These are phyloP conservation scores for Drosophila serrata DNA, from an alignment of 1,140 invertebrate species.

Conservation along the genomic window DNA sequence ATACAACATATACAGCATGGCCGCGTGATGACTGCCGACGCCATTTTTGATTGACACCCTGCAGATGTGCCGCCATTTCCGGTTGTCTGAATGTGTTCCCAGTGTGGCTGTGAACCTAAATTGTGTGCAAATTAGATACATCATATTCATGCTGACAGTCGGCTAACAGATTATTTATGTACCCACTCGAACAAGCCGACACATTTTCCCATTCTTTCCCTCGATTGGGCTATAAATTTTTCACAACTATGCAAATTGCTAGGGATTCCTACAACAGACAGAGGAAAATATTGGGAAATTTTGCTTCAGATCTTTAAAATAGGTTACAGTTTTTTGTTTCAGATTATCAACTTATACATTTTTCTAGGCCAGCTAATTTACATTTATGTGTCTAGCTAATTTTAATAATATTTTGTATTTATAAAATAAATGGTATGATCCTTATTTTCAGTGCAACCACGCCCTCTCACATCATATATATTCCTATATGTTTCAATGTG, in stretches of 20 bases:
- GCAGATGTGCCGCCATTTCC: constrained; percentile 41
- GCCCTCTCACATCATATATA: not conserved
- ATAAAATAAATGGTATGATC: not conserved
- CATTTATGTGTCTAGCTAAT: not conserved
- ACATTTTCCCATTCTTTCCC: constrained; percentile 5
- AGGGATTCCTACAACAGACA: not conserved
- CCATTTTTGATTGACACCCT: constrained; percentile 63
- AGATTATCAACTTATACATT: too few relatives aligned
- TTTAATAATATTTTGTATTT: not conserved
- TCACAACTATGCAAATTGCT: constrained; percentile 72
- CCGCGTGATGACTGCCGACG: constrained; percentile 41
- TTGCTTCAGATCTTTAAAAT: too few relatives aligned
- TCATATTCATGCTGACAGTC: constrained; percentile 54
- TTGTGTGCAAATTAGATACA: constrained; percentile 66
- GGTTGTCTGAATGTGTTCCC: constrained; percentile 14
- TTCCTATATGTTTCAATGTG: not conserved
- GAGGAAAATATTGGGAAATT: too few relatives aligned
- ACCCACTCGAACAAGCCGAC: constrained; percentile 5
- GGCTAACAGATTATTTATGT: constrained; percentile 43
- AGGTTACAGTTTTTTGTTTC: not conserved
- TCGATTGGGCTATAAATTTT: constrained; percentile 74
- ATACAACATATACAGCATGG: constrained; percentile 4
- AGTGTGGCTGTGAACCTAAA: constrained; percentile 23
- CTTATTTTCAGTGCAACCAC: not conserved
- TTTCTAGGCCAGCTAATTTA: too few relatives aligned